Conservation (phyloP, 2,113 vertebrate genomes). For the Cnemophilus loriae region DNA sequence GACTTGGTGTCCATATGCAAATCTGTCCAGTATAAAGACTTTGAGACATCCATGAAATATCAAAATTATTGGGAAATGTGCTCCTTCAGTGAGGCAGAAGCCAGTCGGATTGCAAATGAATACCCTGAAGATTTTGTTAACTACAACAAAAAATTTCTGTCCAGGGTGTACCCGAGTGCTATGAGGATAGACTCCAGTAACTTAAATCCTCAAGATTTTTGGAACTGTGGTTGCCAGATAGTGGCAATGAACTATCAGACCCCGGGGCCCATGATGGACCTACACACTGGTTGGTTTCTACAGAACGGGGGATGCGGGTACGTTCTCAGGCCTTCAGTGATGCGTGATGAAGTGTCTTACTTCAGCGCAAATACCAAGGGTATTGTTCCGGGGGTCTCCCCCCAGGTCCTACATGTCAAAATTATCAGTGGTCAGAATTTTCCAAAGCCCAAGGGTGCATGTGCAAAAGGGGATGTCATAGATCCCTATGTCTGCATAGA, state of each 20-base stretch:
- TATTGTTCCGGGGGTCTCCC: slow-evolving; percentile 89
- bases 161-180: slow-evolving; percentile 88
- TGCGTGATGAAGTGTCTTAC: slow-evolving; percentile 95
- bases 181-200: slow-evolving; percentile 96
- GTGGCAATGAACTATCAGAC: slow-evolving; percentile 98
- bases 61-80: slow-evolving; percentile 92
- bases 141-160: slow-evolving; percentile 93
- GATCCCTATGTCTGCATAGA: slow-evolving; percentile 97
- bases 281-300: slow-evolving; percentile 90
- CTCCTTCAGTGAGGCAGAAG: slow-evolving; percentile 92
- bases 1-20: slow-evolving; percentile 87
- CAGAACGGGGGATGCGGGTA: slow-evolving; percentile 94
- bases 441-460: slow-evolving; percentile 95
- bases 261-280: slow-evolving; percentile 94
- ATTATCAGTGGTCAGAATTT: slow-evolving; percentile 96
- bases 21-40: slow-evolving; percentile 83
- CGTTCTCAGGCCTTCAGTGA: slow-evolving; percentile 88
- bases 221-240: slow-evolving; percentile 96
- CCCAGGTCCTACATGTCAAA: slow-evolving; percentile 91
- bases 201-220: slow-evolving; percentile 94
- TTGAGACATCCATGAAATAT: slow-evolving; percentile 81
- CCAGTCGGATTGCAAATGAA: slow-evolving; percentile 88
- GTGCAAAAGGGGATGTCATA: slow-evolving; percentile 95
- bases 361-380: slow-evolving; percentile 96
- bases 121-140: slow-evolving; percentile 92